Conservation (phyloP, 2,888 invertebrate species). For the Drosophila nigricruria region DNA sequence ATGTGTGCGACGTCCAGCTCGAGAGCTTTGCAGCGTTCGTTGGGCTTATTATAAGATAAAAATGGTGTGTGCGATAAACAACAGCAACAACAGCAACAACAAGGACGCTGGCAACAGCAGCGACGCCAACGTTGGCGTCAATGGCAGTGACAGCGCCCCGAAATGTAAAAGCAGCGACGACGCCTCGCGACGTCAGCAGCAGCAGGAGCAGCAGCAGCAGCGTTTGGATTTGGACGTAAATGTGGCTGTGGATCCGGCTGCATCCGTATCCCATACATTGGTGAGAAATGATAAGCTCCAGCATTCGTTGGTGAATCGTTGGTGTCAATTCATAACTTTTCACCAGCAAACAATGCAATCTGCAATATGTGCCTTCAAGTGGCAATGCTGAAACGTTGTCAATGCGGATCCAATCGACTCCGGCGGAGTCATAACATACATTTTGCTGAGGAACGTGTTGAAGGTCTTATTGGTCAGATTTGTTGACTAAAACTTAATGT, state of each 20-base stretch:
- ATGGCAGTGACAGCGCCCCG: conserved; percentile 10
- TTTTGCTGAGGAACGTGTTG: too few relatives aligned
- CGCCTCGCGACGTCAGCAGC: conserved; percentile 6
- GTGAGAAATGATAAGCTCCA: background rate
- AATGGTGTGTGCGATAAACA: conserved; percentile 75
- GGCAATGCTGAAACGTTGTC: background rate
- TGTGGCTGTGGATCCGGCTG: conserved; percentile 5
- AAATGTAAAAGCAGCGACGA: conserved; percentile 10
- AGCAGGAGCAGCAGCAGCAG: conserved; percentile 19
- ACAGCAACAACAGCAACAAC: conserved; percentile 50
- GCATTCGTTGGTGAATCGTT: background rate
- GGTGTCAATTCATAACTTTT: background rate
- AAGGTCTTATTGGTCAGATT: too few relatives aligned
- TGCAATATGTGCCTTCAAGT: background rate
- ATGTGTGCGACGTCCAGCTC: conserved; percentile 29
- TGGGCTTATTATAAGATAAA: conserved; percentile 84
- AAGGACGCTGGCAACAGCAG: conserved; percentile 7
- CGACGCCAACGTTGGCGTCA: conserved; percentile 22
- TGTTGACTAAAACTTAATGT: too few relatives aligned
- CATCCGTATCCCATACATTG: background rate
- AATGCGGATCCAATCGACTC: background rate
- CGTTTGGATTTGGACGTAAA: background rate
- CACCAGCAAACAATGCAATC: background rate
- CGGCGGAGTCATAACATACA: background rate
- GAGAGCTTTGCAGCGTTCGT: conserved; percentile 69